These are phyloP conservation scores for Phyllostomus discolor DNA, from an alignment of 2,113 vertebrate species.

Conservation along the genomic window DNA sequence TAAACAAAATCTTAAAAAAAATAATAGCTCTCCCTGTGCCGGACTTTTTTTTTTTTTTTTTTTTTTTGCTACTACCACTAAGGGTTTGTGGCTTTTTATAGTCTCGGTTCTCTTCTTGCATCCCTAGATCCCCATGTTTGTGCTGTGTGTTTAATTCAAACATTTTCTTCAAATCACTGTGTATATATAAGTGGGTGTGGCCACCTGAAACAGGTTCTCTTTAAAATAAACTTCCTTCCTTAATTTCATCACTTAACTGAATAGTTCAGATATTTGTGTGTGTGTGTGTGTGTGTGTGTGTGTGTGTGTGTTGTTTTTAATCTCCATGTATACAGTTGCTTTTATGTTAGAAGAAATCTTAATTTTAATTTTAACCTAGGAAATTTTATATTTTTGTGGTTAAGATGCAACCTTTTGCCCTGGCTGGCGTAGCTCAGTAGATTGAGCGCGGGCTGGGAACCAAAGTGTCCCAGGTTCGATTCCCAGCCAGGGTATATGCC, in stretches of 20 bases:
- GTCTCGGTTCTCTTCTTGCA: too few relatives aligned
- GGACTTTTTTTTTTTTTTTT: too few relatives aligned
- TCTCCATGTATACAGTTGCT: not conserved
- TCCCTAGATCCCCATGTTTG: not conserved
- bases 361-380: not conserved
- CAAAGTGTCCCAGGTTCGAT: too few relatives aligned
- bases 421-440: too few relatives aligned
- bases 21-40: too few relatives aligned
- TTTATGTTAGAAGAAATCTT: not conserved
- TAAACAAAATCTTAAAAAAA: too few relatives aligned
- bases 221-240: not conserved
- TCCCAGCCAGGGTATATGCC: too few relatives aligned
- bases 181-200: too few relatives aligned
- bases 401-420: not conserved
- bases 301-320: not conserved
- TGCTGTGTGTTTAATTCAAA: not conserved
- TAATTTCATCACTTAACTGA: not conserved
- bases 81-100: not conserved
- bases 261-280: not conserved
- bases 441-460: too few relatives aligned
- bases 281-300: not conserved
- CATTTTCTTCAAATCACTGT: not conserved
- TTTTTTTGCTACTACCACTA: not conserved
- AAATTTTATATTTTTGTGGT: not conserved
- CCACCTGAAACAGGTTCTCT: not conserved